A percentile compares a stretch with the other conserved stretches of the same genome.
Evolutionary conservation across 2,113 vertebrate species (phyloP).

Genomic region (Sinocyclocheilus anophthalmus): DNA sequence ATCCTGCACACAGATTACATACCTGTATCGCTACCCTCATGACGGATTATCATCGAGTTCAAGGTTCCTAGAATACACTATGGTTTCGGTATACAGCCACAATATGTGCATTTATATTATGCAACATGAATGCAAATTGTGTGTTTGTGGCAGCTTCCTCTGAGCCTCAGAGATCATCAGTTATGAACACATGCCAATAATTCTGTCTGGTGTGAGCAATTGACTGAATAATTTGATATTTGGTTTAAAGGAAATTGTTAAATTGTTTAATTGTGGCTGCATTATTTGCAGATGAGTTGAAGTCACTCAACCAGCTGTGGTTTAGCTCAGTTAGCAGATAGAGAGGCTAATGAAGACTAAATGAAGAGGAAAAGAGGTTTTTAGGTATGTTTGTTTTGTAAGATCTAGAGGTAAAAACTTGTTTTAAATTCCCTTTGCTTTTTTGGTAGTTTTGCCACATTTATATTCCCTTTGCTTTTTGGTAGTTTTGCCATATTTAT

Average conservation of each 20-base stretch:
- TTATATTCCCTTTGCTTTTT: neutral
- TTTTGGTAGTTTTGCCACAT: neutral
- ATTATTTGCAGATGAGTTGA: constrained; percentile 70
- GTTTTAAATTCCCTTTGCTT: neutral
- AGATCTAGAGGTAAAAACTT: neutral
- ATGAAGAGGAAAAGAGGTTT: neutral
- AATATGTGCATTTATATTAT: constrained; percentile 22
- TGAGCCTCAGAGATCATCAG: constrained; percentile 12
- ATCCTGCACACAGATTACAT: neutral
- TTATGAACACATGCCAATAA: constrained; percentile 44
- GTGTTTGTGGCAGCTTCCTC: constrained; percentile 40
- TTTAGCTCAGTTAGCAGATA: constrained; percentile 65
- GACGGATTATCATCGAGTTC: neutral
- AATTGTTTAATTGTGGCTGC: constrained; percentile 71
- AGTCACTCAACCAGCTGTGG: constrained; percentile 66
- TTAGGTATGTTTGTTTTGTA: neutral
- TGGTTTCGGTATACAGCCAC: neutral
- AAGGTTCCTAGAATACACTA: neutral
- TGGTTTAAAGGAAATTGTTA: constrained; percentile 56
- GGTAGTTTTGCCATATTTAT: no score
- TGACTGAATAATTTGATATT: constrained; percentile 61
- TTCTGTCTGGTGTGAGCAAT: constrained; percentile 43
- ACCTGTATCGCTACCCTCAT: neutral
- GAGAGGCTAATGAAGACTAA: neutral
- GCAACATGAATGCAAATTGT: constrained; percentile 20